Evolutionary conservation across 2,113 vertebrate species (phyloP).

Genomic region (Tricholaema leucomelas): DNA sequence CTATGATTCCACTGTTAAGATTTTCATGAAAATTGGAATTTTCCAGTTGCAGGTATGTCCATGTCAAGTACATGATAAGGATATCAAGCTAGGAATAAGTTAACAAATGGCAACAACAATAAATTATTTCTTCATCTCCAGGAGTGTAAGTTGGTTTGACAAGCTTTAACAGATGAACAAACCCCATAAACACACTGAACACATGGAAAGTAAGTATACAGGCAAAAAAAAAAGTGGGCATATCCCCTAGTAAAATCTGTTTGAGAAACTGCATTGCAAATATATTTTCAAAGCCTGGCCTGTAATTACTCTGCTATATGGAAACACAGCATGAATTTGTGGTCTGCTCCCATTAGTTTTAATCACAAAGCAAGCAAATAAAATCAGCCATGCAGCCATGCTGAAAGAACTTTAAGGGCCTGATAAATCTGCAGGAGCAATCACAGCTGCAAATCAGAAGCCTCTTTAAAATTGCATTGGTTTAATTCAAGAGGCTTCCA

Average conservation of each 20-base stretch:
- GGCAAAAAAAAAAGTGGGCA: not conserved
- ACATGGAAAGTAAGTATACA: not conserved
- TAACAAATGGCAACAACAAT: not conserved
- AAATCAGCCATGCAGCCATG: not conserved
- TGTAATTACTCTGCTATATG: constrained; percentile 5
- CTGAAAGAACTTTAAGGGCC: not conserved
- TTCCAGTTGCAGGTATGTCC: not conserved
- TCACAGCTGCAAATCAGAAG: not conserved
- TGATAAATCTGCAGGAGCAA: constrained; percentile 16
- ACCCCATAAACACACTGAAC: not conserved
- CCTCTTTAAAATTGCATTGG: not conserved
- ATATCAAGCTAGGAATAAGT: not conserved
- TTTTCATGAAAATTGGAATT: not conserved
- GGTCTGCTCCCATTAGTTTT: constrained; percentile 4
- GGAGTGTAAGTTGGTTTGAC: not conserved
- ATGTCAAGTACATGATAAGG: not conserved
- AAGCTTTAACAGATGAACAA: not conserved
- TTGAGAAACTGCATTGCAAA: constrained; percentile 10
- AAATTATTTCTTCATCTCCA: not conserved
- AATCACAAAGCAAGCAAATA: constrained; percentile 41
- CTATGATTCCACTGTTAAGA: no score
- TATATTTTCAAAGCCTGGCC: constrained; percentile 22
- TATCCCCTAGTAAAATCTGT: not conserved
- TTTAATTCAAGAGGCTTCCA: not conserved
- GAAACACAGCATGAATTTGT: constrained; percentile 21